Evolutionary conservation across 1,140 invertebrate species (phyloP).

Genomic region (Drosophila arawakana): DNA sequence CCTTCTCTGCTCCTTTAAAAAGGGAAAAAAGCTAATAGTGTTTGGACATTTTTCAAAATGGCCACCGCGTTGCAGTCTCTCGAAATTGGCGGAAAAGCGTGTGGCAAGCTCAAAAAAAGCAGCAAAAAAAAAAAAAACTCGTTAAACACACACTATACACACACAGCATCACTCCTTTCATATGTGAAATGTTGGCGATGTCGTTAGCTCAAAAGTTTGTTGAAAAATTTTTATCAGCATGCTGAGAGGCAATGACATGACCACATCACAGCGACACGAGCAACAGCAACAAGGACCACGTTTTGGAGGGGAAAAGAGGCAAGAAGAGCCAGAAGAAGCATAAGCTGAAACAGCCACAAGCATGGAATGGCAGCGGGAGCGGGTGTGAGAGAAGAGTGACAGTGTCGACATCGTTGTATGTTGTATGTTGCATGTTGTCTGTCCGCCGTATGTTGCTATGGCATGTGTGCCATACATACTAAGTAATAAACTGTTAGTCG

Average conservation of each 20-base stretch:
- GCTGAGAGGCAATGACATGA: slow-evolving; percentile 78
- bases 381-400: not conserved
- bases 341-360: slow-evolving; percentile 57
- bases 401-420: slow-evolving; percentile 12
- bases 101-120: slow-evolving; percentile 7
- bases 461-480: slow-evolving; percentile 65
- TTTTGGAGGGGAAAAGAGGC: not conserved
- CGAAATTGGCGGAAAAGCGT: slow-evolving; percentile 34
- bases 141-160: slow-evolving; percentile 21
- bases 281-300: slow-evolving; percentile 44
- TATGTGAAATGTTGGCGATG: slow-evolving; percentile 44
- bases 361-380: slow-evolving; percentile 20
- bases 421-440: too few relatives aligned
- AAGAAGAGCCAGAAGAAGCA: slow-evolving; percentile 13
- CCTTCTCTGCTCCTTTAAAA: not conserved
- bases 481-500: slow-evolving; percentile 68
- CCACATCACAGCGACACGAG: slow-evolving; percentile 70
- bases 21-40: slow-evolving; percentile 74
- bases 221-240: slow-evolving; percentile 76
- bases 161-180: slow-evolving; percentile 13
- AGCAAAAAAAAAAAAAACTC: slow-evolving; percentile 32
- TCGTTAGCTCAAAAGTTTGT: slow-evolving; percentile 81
- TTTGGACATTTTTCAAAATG: slow-evolving; percentile 80
- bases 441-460: not conserved
- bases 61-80: slow-evolving; percentile 32